These are phyloP conservation scores for Pseudoatta argentina DNA, from an alignment of 1,140 invertebrate species.

Conservation along the genomic window DNA sequence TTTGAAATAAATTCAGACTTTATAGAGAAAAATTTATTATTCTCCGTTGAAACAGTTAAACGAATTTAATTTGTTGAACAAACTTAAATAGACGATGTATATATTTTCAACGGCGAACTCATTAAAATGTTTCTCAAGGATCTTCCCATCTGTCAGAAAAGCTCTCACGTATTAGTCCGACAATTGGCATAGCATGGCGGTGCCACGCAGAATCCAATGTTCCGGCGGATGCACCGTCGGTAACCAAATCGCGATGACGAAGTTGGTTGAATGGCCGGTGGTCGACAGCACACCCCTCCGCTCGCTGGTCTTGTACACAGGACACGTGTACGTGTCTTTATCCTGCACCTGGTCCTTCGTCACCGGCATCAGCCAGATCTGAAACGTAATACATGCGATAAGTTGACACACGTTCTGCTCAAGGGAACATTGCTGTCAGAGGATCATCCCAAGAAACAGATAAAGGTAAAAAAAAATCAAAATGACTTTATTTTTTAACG, in stretches of 20 bases:
- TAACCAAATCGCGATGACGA: conserved; percentile 93
- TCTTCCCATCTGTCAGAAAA: background rate
- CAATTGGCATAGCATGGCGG: conserved; percentile 94
- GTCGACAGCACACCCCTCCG: conserved; percentile 94
- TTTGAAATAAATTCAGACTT: background rate
- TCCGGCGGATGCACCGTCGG: conserved; percentile 89
- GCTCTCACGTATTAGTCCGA: conserved; percentile 85
- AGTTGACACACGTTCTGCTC: background rate
- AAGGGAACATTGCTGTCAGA: background rate
- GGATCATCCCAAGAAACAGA: background rate
- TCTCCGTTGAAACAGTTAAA: background rate
- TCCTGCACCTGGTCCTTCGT: conserved; percentile 90
- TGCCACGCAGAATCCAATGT: conserved; percentile 96
- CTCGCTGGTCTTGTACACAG: conserved; percentile 96
- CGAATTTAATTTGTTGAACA: background rate
- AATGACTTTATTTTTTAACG: no score
- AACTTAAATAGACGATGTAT: background rate
- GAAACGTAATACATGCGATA: conserved; percentile 24
- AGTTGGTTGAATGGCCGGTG: conserved; percentile 98
- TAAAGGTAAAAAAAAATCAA: no score
- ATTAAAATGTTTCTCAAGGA: background rate
- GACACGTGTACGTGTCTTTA: conserved; percentile 91
- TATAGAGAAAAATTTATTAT: background rate
- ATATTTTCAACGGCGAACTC: background rate
- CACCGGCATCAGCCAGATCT: conserved; percentile 94